These are phyloP conservation scores for Eupsittula cactorum DNA, from an alignment of 2,113 vertebrate genomes.

Conservation along the genomic window DNA sequence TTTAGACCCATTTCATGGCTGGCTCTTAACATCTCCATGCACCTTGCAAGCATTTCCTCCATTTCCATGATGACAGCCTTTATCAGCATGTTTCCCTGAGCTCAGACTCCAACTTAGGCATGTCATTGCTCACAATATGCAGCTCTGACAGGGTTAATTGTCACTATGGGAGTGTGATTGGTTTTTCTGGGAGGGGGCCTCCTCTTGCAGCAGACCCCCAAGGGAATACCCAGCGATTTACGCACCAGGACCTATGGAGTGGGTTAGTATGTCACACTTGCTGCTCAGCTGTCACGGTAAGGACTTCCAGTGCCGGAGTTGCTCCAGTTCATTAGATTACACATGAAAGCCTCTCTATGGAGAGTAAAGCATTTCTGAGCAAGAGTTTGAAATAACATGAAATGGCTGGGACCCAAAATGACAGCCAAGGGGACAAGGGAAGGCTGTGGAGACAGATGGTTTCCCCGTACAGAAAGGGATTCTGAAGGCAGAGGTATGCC, in stretches of 20 bases:
- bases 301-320: slow-evolving; percentile 5
- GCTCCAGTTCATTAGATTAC: slow-evolving; percentile 65
- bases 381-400: slow-evolving; percentile 65
- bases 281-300: slow-evolving; percentile 58
- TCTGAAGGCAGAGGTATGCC: not conserved
- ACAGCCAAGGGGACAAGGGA: not conserved
- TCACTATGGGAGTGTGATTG: not conserved
- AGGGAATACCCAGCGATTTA: slow-evolving; percentile 20
- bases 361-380: slow-evolving; percentile 68
- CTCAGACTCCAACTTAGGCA: not conserved
- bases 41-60: not conserved
- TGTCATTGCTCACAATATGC: not conserved
- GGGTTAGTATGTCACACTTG: slow-evolving; percentile 61
- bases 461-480: not conserved
- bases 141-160: not conserved
- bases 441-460: slow-evolving; percentile 6
- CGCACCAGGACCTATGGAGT: not conserved
- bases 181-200: not conserved
- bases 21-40: not conserved
- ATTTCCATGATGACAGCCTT: not conserved
- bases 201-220: not conserved
- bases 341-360: slow-evolving; percentile 61
- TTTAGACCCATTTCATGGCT: not conserved
- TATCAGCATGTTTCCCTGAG: accelerated
- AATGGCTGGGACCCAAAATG: slow-evolving; percentile 46